Conservation (phyloP, 2,113 vertebrate genomes). For the Cavia aperea region DNA sequence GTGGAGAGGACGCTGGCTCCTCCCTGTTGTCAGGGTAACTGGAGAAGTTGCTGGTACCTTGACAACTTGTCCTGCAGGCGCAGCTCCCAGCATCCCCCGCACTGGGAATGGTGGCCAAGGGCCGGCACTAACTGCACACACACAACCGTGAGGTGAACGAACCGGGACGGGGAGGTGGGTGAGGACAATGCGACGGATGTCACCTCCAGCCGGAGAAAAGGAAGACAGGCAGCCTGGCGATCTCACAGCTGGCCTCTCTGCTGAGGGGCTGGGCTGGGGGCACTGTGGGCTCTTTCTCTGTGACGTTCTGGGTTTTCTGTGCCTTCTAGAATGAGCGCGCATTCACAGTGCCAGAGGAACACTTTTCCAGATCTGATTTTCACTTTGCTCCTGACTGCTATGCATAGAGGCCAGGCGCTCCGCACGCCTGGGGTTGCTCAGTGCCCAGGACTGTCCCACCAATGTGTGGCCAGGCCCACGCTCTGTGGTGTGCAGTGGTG, state of each 20-base stretch:
- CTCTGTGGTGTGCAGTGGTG: not conserved
- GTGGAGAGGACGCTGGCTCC: too few species aligned
- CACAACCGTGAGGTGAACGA: not conserved
- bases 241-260: rapidly evolving
- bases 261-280: rapidly evolving
- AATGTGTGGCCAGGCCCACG: not conserved
- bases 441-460: not conserved
- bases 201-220: not conserved
- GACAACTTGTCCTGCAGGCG: not conserved
- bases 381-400: not conserved
- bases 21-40: not conserved
- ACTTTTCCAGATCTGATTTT: not conserved
- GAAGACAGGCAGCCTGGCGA: not conserved
- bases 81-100: not conserved
- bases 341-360: not conserved
- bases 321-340: not conserved
- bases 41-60: not conserved
- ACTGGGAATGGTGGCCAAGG: too few species aligned
- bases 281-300: too few species aligned
- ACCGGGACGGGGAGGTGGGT: rapidly evolving
- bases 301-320: not conserved
- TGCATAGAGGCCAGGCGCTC: not conserved
- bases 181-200: rapidly evolving
- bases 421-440: rapidly evolving
- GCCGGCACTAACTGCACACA: not conserved